Conservation (phyloP, 2,113 vertebrate genomes). For the Saimiri boliviensis region DNA sequence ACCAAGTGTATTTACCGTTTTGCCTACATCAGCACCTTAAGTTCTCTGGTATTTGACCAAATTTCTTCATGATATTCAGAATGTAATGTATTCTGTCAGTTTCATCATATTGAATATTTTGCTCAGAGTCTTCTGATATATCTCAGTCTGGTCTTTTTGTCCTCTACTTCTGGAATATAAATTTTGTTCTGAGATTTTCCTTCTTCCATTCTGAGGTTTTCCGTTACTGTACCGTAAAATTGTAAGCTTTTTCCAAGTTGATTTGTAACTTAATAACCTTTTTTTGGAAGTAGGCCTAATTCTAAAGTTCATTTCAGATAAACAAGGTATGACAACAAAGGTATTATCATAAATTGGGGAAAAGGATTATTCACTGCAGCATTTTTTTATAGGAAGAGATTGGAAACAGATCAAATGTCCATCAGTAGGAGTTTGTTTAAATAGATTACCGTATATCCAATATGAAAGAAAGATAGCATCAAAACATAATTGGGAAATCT, state of each 20-base stretch:
- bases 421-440: background rate
- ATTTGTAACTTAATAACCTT: background rate
- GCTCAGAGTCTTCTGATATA: background rate
- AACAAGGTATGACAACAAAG: background rate
- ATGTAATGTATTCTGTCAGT: background rate
- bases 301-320: constrained; percentile 11
- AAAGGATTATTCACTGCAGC: background rate
- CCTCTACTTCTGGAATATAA: background rate
- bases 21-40: background rate
- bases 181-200: background rate
- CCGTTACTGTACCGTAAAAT: background rate
- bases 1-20: background rate
- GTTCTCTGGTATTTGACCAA: background rate
- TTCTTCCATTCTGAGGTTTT: background rate
- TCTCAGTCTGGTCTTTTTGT: background rate
- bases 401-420: background rate
- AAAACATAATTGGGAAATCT: background rate
- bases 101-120: constrained; percentile 1
- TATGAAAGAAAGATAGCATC: background rate
- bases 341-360: background rate
- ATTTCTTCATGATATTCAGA: constrained; percentile 24
- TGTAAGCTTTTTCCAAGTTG: background rate
- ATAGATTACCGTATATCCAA: background rate
- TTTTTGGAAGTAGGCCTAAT: background rate
- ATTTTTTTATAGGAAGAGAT: background rate